phyloP scores from a whole-genome alignment of 2,797 vertebrate species.

The Chelon labrosus region DNA sequence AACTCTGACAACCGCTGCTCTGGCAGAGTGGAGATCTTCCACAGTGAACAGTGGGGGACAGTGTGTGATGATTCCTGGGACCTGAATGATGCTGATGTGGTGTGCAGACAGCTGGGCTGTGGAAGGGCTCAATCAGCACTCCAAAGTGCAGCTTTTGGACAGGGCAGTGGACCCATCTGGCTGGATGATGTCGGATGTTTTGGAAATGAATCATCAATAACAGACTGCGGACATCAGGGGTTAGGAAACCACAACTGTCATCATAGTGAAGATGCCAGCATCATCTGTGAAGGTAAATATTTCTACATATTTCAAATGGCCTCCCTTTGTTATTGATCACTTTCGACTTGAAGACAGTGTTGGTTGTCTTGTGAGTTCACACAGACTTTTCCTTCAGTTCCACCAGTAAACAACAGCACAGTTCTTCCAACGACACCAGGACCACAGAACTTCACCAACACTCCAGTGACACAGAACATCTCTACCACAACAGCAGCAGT shows the following conservation, averaged over 20 bases:
- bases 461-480: no score
- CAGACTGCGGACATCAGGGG: constrained; percentile 56
- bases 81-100: constrained; percentile 48
- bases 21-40: constrained; percentile 69
- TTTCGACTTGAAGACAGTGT: no score
- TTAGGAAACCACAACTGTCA: no score
- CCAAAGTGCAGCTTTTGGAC: constrained; percentile 39
- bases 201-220: constrained; percentile 47
- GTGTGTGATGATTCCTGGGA: constrained; percentile 70
- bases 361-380: no score
- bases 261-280: constrained; percentile 68
- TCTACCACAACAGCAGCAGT: not conserved
- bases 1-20: constrained; percentile 50
- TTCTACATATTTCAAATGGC: no score
- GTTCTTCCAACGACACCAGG: no score
- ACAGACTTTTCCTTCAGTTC: no score
- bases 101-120: constrained; percentile 72
- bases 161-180: constrained; percentile 65
- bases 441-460: no score
- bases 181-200: constrained; percentile 63
- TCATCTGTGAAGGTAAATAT: constrained; percentile 50
- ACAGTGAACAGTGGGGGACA: constrained; percentile 58
- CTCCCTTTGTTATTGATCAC: no score
- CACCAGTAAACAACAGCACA: constrained; percentile 13
- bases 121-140: constrained; percentile 48